These are phyloP conservation scores for Palaemon carinicauda DNA, from an alignment of 1,140 invertebrate genomes.

Conservation along the genomic window DNA sequence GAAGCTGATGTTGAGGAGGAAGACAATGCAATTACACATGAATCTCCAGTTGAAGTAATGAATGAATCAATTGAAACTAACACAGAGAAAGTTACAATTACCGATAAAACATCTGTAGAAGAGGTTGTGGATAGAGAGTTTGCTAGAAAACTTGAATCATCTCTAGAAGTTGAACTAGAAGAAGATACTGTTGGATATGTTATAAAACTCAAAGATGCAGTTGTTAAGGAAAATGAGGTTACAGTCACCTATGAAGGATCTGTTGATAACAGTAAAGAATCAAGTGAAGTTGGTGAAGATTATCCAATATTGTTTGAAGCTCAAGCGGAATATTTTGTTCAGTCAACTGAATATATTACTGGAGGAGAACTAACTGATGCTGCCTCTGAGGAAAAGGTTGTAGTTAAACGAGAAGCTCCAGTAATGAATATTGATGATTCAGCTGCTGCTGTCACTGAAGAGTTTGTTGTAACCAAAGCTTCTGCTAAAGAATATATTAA, in stretches of 20 bases:
- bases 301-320: too few species aligned
- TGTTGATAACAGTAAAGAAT: too few species aligned
- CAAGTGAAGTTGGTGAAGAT: too few species aligned
- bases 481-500: not conserved
- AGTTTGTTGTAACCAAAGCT: not conserved
- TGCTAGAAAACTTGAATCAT: too few species aligned
- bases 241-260: too few species aligned
- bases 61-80: not conserved
- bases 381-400: not conserved
- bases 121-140: too few species aligned
- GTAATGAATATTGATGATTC: not conserved
- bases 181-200: too few species aligned
- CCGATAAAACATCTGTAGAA: not conserved
- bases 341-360: not conserved
- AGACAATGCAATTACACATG: not conserved
- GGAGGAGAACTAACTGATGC: not conserved
- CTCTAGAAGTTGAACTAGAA: too few species aligned
- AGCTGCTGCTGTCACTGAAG: not conserved
- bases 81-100: not conserved
- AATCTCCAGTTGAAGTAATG: not conserved
- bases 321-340: too few species aligned
- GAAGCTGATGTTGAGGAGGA: not conserved
- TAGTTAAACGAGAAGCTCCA: not conserved
- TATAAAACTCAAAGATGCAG: too few species aligned
- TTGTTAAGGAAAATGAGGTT: too few species aligned